Percentiles rank a stretch among this genome's conserved stretches.
Conservation (phyloP, 1,140 invertebrate genomes). For the Ceratina calcarata region DNA sequence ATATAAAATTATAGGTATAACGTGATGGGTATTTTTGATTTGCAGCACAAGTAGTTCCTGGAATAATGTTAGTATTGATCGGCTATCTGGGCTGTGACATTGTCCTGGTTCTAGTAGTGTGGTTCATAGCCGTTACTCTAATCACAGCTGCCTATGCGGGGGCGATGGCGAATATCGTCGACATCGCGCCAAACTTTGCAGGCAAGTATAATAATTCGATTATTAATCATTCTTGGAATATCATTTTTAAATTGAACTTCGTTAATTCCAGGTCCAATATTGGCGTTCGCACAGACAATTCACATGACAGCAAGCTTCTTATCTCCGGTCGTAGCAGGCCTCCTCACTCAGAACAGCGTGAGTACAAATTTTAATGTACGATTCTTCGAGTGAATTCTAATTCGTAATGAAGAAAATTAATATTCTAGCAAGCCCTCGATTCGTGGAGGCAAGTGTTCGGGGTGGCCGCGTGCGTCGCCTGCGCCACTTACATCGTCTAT, state of each 20-base stretch:
- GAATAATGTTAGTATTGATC: conserved; percentile 84
- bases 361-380: conserved; percentile 58
- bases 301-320: conserved; percentile 88
- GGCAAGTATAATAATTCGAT: conserved; percentile 64
- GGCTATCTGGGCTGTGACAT: conserved; percentile 85
- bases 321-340: conserved; percentile 84
- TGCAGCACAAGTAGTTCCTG: conserved; percentile 85
- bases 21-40: neutral
- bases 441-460: conserved; percentile 89
- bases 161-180: conserved; percentile 89
- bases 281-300: conserved; percentile 88
- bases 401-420: conserved; percentile 43
- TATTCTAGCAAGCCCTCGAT: conserved; percentile 81
- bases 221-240: neutral
- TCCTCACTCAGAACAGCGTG: conserved; percentile 81
- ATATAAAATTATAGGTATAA: neutral
- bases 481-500: conserved; percentile 86
- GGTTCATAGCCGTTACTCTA: conserved; percentile 87
- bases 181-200: conserved; percentile 87
- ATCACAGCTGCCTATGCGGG: conserved; percentile 88
- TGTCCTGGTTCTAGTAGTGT: conserved; percentile 82
- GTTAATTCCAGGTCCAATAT: conserved; percentile 81
- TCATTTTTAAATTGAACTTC: neutral
- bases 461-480: conserved; percentile 83
- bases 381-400: too few relatives aligned